Conservation (phyloP, 2,113 vertebrate genomes). For the Solenodon paradoxus region DNA sequence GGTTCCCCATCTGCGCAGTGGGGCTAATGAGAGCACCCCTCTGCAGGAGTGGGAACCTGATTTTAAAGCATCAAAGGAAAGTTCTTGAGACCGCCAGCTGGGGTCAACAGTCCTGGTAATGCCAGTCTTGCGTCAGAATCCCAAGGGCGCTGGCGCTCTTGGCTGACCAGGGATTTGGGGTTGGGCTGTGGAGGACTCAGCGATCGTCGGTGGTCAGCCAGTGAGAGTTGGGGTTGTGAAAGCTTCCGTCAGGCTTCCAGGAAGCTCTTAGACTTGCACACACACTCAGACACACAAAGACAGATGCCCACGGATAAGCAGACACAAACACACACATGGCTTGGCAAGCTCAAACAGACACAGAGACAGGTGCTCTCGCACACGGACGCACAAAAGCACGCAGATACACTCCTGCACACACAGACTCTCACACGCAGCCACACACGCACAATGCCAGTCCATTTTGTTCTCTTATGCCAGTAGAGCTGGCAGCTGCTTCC, state of each 20-base stretch:
- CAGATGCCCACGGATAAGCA: too few relatives aligned
- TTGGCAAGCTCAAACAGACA: background rate
- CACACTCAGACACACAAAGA: background rate
- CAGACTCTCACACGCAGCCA: fast-evolving
- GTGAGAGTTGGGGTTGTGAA: background rate
- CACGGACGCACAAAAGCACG: background rate
- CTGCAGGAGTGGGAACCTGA: background rate
- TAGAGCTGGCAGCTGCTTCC: background rate
- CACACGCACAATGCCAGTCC: fast-evolving
- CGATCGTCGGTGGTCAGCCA: background rate
- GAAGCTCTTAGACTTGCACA: background rate
- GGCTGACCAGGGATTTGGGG: background rate
- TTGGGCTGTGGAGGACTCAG: too few relatives aligned
- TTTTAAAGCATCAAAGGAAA: background rate
- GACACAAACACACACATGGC: background rate
- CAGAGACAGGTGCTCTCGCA: background rate
- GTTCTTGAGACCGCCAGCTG: background rate
- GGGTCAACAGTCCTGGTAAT: fast-evolving
- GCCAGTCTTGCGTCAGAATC: too few relatives aligned
- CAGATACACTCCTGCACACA: background rate
- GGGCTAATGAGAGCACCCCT: too few relatives aligned
- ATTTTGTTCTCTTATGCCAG: background rate
- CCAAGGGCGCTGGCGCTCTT: background rate
- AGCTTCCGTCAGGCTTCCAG: background rate
- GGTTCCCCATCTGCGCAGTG: background rate